Evolutionary conservation across 2,888 invertebrate genomes (phyloP), one percentile per base, ranked within the genome.

Genomic region (Diadegma fenestrale): DNA sequence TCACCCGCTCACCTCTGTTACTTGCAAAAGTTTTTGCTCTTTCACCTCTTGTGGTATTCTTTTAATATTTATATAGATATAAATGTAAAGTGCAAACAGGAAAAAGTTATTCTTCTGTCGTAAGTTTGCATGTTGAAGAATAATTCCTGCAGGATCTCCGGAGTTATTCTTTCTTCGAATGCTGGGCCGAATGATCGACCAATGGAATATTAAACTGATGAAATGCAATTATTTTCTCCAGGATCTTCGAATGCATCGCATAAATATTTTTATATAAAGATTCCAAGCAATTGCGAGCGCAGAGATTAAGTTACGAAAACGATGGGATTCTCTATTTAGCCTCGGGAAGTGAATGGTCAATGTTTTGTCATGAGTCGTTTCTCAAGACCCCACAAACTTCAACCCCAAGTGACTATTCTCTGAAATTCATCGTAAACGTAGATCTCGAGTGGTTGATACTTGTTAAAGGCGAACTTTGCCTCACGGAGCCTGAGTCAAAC

Each of bases 1-100:
- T 72, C 58, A 48, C 58, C 54, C 73, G 82, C 73, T 75, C 51
- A 61, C 45, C 68, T 79, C 45, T 71, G 48, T 73, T 51, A 58
- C 71, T 79, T 45, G 26, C 75, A 41, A 69, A 80, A 80, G 72
- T 82, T 80, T 85, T 72, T 54, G 61, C 80, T 77, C 82, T 82
- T 61, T 51, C 72, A 14, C 64, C 72, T 45, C 61, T 71, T 76
- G 66, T 22, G 61, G 64, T 58, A 72, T 72, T 61, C 51, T 45
- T 76, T 80, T 68, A 37, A 79, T 75, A 71, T 69, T 45, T 45
- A 30, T 6, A 17, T 22, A 66, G 41, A 66, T 72, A 68, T 33
- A 51, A 14, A 58, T 37, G 41, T 73, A 51, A 7, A 51, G 22
- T 10, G 33, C n/a, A 63, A 45, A 51, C 37, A 51, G 14, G 22